Base-by-base conservation (phyloP, 2,797 vertebrate genomes). In the Alcedo atthis region DNA sequence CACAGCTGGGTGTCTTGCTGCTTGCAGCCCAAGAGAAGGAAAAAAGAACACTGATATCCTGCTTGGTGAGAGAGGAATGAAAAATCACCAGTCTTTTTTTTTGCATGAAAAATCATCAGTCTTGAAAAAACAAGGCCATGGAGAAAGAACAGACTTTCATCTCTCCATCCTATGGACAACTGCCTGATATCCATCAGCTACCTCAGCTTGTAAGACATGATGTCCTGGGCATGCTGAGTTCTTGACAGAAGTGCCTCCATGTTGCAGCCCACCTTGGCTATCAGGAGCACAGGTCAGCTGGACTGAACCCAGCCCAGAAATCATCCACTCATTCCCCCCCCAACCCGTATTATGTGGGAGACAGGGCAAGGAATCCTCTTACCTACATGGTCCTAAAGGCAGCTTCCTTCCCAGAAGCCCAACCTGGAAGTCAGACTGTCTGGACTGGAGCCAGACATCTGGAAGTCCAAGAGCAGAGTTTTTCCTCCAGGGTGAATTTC, bases 401-500 rank as follows among this genome's bases (percentile, higher is more conserved):
- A 90, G 15, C 14, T 63, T 79, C 59, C 84, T 57, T 16, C 64
- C 53, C 62, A 32, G 73, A 79, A 88, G 30, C 20, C 35, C 71
- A 67, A 8, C 40, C 12, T 82, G 61, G 70, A 90, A 86, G 40
- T 74, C 53, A 74, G 53, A 42, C n/a, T 78, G 13, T 12, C 45
- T 87, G 90, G 61, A 71, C 46, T 82, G n/a, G 25, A 94, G 45
- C 40, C 83, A 93, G 71, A 85, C 2, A 13, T 80, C 33, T 85
- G 71, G 57, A 78, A 82, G 32, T n/a, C 57, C 33, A 71, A 54
- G 42, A 90, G 12, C 18, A 79, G 25, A 63, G 48, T 70, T 32
- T 91, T 88, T 77, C 22, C 24, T 61, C 45, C 12, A 0, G 0
- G 17, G 24, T 37, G 17, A 86, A 66, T 80, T 93, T 82, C 64